These are phyloP conservation scores for Psettodes erumei DNA, from an alignment of 2,113 vertebrate genomes.

Conservation along the genomic window DNA sequence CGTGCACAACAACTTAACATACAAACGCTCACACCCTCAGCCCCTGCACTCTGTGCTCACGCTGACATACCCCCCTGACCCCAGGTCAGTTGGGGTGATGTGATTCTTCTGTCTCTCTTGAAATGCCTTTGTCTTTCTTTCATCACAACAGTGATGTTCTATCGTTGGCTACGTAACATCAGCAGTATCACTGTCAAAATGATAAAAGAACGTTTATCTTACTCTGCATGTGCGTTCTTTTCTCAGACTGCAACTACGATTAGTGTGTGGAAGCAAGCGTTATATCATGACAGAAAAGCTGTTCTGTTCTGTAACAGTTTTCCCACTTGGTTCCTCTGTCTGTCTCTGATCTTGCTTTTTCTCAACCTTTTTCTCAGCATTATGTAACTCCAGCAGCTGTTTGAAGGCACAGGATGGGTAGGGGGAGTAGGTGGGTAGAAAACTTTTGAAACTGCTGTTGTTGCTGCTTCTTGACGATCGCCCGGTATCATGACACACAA, in stretches of 20 bases:
- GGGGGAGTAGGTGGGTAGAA: conserved; percentile 41
- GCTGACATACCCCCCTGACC: background rate
- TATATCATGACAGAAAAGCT: conserved; percentile 33
- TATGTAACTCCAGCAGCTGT: conserved; percentile 76
- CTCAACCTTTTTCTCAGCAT: conserved; percentile 40
- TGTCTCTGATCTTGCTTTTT: conserved; percentile 40
- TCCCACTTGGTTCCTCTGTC: conserved; percentile 37
- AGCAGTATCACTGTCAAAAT: background rate
- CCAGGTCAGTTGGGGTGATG: background rate
- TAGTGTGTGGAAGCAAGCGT: conserved; percentile 10
- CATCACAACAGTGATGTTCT: background rate
- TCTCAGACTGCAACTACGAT: background rate
- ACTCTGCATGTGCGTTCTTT: conserved; percentile 1
- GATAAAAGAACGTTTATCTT: background rate
- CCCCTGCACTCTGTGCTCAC: background rate
- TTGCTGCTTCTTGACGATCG: conserved; percentile 45
- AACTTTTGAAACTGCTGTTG: conserved; percentile 69
- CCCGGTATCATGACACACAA: conserved; percentile 43
- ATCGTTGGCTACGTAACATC: background rate
- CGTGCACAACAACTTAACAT: background rate
- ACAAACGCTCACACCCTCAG: background rate
- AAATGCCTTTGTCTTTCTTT: background rate
- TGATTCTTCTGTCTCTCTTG: background rate
- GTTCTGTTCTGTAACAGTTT: conserved; percentile 29
- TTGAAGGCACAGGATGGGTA: conserved; percentile 60